Base-by-base conservation (phyloP, 2,888 invertebrate genomes). In the Calameuta idolon region DNA sequence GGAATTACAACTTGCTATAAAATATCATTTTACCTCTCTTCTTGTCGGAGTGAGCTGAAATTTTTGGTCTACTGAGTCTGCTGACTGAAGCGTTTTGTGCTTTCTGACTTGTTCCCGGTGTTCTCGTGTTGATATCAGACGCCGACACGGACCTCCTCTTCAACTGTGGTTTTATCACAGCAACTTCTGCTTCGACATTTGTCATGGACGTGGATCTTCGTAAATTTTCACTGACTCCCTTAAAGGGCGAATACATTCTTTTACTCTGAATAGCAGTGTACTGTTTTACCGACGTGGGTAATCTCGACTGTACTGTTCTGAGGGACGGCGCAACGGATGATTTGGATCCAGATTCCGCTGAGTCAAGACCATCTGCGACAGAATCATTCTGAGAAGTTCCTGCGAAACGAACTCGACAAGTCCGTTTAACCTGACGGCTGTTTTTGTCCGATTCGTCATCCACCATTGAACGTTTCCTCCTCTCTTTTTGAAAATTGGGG, bases 51-150 rank as follows among this genome's bases (percentile, higher is more conserved):
- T 74, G 71, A 34, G 68, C 34, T 11, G 81, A 40, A 11, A 92
- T 90, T 83, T 92, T 89, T 1, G 92, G 91, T 1, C 92, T 88
- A 30, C 92, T 91, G 69, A 92, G 90, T 11, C 92, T 86, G 80
- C 90, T 90, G 1, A 89, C 91, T 1, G 92, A 91, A 30, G 87
- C 87, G 84, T 89, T 89, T 84, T 90, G 86, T 3, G 90, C 81
- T 30, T 79, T 90, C 31, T 87, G 88, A 0, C 86, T 86, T 12
- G 92, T 87, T 0, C 92, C 90, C 68, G 85, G 85, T 80, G 92
- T 91, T 82, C 92, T 92, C 15, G 81, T 88, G 35, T 86, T 75
- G 1, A 74, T 34, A 34, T 83, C 80, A 15, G 82, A 76, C 11
- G 81, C 73, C 12, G 85, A 82, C 69, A 76, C 81, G 0, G 85